Evolutionary conservation across 1,140 invertebrate genomes (phyloP).

Genomic region (Medauroidea extradentata): DNA sequence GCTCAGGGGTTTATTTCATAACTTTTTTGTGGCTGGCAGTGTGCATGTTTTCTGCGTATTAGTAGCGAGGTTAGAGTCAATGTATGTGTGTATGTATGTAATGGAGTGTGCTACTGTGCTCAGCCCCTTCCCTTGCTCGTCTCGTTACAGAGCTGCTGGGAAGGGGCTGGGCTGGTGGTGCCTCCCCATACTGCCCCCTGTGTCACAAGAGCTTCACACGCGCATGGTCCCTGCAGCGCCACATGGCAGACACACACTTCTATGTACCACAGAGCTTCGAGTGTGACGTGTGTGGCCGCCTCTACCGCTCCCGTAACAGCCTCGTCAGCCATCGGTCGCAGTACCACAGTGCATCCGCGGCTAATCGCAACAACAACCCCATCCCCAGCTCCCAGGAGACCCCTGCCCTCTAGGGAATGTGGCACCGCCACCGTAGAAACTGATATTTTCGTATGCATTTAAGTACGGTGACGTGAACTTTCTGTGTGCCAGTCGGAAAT

Average conservation of each 20-base stretch:
- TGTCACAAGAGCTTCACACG: conserved; percentile 50
- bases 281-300: conserved; percentile 48
- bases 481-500: no score
- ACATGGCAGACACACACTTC: conserved; percentile 50
- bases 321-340: conserved; percentile 51
- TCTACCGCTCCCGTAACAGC: conserved; percentile 51
- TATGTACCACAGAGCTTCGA: conserved; percentile 47
- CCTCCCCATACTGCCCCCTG: conserved; percentile 42
- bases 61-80: no score
- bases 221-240: conserved; percentile 50
- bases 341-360: conserved; percentile 38
- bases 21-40: no score
- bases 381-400: no score
- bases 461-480: no score
- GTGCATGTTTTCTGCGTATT: no score
- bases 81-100: no score
- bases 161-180: conserved; percentile 12
- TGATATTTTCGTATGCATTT: no score
- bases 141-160: conserved; percentile 14
- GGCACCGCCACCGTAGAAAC: no score
- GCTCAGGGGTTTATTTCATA: no score
- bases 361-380: no score
- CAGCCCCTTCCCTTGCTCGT: conserved; percentile 16
- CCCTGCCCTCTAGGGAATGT: no score
- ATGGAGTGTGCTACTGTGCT: not conserved